Percentiles rank a stretch among this genome's conserved stretches.
Conservation (phyloP, 37 sponge, comb jelly and placozoan species). For the Ianthella basta region DNA sequence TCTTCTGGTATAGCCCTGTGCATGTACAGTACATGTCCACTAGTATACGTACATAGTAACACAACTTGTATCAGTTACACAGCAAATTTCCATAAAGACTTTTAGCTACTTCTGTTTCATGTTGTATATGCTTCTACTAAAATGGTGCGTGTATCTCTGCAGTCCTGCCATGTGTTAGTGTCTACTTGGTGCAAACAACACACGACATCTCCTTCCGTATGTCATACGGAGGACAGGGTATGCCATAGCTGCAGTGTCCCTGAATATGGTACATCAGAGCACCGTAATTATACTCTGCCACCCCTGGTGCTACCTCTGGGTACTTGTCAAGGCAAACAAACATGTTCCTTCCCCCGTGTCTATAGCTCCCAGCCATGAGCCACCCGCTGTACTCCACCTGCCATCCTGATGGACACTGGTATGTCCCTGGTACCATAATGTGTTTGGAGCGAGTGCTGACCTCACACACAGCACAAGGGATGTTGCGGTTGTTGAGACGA, state of each 20-base stretch:
- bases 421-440: constrained; percentile 35
- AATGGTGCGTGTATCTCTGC: too few species aligned
- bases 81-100: too few species aligned
- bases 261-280: constrained; percentile 35
- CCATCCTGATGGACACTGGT: constrained; percentile 40
- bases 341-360: constrained; percentile 4
- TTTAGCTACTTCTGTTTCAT: too few species aligned
- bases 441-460: constrained; percentile 25
- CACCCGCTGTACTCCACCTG: constrained; percentile 23
- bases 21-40: too few species aligned
- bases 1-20: too few species aligned
- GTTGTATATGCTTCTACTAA: too few species aligned
- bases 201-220: constrained; percentile 27
- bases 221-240: constrained; percentile 47
- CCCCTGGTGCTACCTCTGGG: constrained; percentile 10
- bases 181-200: constrained; percentile 43
- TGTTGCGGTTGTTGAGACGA: not conserved
- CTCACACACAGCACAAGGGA: constrained; percentile 40
- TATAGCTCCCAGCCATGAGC: constrained; percentile 21
- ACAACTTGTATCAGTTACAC: too few species aligned
- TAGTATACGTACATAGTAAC: too few species aligned
- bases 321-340: constrained; percentile 33
- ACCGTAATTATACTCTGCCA: constrained; percentile 21
- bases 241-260: constrained; percentile 9
- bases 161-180: not conserved